Conservation (phyloP, 2,797 vertebrate species). For the Astyanax mexicanus region DNA sequence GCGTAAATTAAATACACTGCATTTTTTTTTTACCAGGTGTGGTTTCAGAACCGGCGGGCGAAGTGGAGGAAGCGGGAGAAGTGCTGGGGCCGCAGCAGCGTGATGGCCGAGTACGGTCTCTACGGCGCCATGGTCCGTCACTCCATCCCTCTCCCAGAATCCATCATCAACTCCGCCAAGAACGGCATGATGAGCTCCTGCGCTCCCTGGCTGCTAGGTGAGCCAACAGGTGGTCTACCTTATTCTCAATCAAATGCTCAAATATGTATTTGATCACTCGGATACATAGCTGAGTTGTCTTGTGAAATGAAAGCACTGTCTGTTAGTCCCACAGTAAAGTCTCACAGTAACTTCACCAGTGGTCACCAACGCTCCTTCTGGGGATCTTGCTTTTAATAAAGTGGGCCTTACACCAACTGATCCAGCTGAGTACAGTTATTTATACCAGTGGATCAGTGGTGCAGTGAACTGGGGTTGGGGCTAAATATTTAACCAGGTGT, state of each 20-base stretch:
- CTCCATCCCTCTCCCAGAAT: conserved; percentile 87
- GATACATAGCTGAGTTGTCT: conserved; percentile 62
- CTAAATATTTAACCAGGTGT: too few relatives aligned
- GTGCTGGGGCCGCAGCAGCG: conserved; percentile 88
- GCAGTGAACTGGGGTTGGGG: too few relatives aligned
- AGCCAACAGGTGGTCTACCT: conserved; percentile 80
- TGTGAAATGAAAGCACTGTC: conserved; percentile 31
- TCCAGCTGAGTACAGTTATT: too few relatives aligned
- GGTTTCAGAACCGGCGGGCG: conserved; percentile 91
- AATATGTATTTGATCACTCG: conserved; percentile 61
- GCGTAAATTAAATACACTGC: too few relatives aligned
- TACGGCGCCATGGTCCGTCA: conserved; percentile 91
- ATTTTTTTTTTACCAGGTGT: conserved; percentile 75
- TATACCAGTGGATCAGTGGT: too few relatives aligned
- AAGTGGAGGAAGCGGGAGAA: conserved; percentile 91
- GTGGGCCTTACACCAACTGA: too few relatives aligned
- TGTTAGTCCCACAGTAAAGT: neutral
- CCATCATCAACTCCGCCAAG: conserved; percentile 83
- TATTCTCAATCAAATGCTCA: conserved; percentile 62
- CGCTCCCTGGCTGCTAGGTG: conserved; percentile 88
- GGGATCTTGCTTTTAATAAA: too few relatives aligned
- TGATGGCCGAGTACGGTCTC: conserved; percentile 89
- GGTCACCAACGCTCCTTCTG: neutral
- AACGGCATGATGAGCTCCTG: conserved; percentile 84
- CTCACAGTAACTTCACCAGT: neutral